A percentile compares a stretch with the other conserved stretches of the same genome.
Evolutionary conservation across 2,888 invertebrate species (phyloP).

Genomic region (Odontocolon sp.): DNA sequence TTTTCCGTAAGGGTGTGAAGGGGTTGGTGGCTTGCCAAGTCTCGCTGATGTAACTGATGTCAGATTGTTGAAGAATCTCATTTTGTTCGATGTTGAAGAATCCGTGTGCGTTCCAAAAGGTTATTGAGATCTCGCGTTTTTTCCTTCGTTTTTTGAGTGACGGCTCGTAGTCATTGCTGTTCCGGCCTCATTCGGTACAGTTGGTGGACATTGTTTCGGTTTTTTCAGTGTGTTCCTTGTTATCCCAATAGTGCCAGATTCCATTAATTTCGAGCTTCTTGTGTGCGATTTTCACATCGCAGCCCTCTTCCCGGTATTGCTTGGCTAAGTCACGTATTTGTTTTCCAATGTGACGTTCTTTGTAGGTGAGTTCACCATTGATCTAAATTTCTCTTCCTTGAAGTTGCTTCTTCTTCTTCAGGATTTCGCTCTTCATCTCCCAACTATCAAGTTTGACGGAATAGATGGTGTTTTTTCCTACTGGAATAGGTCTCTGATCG

Average conservation of each 20-base stretch:
- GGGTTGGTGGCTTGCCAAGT: too few relatives aligned
- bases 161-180: not conserved
- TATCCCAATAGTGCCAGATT: not conserved
- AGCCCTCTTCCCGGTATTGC: not conserved
- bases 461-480: not conserved
- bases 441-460: slow-evolving; percentile 11
- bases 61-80: not conserved
- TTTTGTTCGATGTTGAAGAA: slow-evolving; percentile 17
- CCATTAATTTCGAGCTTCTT: slow-evolving; percentile 1
- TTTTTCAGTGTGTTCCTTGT: not conserved
- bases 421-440: not conserved
- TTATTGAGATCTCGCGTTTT: not conserved
- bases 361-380: not conserved
- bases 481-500: not conserved
- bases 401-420: slow-evolving; percentile 2
- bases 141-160: not conserved
- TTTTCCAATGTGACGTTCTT: not conserved
- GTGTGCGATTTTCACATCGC: not conserved
- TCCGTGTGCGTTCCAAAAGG: slow-evolving; percentile 26
- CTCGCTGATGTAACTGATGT: not conserved
- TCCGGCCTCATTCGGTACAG: not conserved
- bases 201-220: not conserved
- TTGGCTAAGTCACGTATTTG: slow-evolving; percentile 15
- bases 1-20: too few relatives aligned
- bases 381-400: not conserved